Percentiles rank a stretch among this genome's conserved stretches.
These are phyloP conservation scores for Alviniconcha strummeri DNA, from an alignment of 2,888 invertebrate genomes.

Conservation along the genomic window DNA sequence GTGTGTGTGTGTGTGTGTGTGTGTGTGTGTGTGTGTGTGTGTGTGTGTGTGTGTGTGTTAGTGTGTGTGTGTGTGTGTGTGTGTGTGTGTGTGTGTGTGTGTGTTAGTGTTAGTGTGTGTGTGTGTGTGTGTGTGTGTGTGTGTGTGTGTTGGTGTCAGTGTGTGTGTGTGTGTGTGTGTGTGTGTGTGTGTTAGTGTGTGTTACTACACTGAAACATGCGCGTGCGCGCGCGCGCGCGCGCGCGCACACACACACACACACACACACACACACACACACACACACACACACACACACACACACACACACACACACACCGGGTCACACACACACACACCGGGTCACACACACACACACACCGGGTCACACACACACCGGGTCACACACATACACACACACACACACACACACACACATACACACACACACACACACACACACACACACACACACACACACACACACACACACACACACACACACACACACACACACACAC, in stretches of 20 bases:
- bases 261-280: conserved; percentile 16
- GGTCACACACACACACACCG: too few relatives aligned
- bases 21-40: conserved; percentile 9
- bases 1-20: conserved; percentile 10
- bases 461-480: not conserved
- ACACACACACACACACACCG: too few relatives aligned
- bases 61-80: too few relatives aligned
- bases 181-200: not conserved
- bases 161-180: conserved; percentile 2
- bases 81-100: too few relatives aligned
- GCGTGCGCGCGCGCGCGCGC: not conserved
- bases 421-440: not conserved
- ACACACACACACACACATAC: conserved; percentile 3
- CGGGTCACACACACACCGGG: too few relatives aligned
- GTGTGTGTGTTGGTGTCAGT: not conserved
- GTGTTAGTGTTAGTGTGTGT: too few relatives aligned
- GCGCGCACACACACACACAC: conserved; percentile 13
- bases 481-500: conserved; percentile 3
- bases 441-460: conserved; percentile 6
- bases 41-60: conserved; percentile 2
- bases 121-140: conserved; percentile 7
- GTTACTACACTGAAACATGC: not conserved
- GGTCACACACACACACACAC: too few relatives aligned
- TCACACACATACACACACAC: not conserved
- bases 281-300: not conserved